Percentiles rank a stretch among this genome's conserved stretches.
These are phyloP conservation scores for Microtus montanus DNA, from an alignment of 2,113 vertebrate genomes.

Conservation along the genomic window DNA sequence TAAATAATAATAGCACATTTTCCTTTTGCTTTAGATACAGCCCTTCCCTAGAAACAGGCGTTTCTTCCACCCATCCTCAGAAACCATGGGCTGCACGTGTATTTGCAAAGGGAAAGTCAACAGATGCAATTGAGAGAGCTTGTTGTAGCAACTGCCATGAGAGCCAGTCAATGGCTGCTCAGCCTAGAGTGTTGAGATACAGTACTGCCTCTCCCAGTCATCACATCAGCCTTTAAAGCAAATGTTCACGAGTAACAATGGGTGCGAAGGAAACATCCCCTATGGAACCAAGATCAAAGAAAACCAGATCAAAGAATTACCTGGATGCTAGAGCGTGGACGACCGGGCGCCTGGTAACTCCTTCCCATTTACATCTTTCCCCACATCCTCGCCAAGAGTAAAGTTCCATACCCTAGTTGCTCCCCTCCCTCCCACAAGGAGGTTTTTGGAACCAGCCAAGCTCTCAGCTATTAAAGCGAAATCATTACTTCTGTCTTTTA, in stretches of 20 bases:
- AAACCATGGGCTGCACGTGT: not conserved
- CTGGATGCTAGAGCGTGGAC: not conserved
- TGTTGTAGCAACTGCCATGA: not conserved
- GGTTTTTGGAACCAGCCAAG: not conserved
- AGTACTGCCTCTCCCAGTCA: not conserved
- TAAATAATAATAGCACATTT: not conserved
- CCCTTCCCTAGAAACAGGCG: not conserved
- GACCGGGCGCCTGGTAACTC: not conserved
- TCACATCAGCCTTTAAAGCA: constrained; percentile 31
- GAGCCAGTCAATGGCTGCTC: not conserved
- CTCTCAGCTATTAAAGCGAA: constrained; percentile 50
- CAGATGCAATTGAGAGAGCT: not conserved
- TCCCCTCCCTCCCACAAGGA: not conserved
- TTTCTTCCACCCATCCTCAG: not conserved
- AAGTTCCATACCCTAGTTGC: not conserved
- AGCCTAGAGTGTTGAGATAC: not conserved
- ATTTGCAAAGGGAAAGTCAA: constrained; percentile 7
- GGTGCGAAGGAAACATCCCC: not conserved
- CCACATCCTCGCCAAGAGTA: not conserved
- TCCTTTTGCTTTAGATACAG: not conserved
- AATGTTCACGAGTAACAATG: not conserved
- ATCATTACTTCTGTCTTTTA: constrained; percentile 11
- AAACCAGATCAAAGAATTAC: constrained; percentile 50
- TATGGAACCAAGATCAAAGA: not conserved
- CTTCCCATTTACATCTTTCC: constrained; percentile 56